Conservation (phyloP, 2,113 vertebrate species). For the Abramis brama region DNA sequence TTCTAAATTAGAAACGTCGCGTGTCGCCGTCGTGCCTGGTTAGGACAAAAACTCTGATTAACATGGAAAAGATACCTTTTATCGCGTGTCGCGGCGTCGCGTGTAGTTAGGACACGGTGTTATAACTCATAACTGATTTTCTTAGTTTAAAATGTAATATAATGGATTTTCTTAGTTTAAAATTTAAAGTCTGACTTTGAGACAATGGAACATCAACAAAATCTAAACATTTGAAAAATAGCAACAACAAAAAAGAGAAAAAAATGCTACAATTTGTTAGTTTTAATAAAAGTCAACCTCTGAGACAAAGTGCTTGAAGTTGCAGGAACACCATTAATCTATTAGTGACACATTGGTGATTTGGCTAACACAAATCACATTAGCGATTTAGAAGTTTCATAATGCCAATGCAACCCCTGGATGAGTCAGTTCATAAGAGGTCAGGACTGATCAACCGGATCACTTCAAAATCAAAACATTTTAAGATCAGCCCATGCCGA, state of each 20-base stretch:
- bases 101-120: too few relatives aligned
- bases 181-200: not conserved
- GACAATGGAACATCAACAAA: not conserved
- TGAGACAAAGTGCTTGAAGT: not conserved
- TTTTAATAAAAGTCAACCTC: not conserved
- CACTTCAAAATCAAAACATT: conserved; percentile 33
- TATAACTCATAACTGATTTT: not conserved
- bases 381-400: conserved; percentile 1
- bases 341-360: conserved; percentile 6
- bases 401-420: not conserved
- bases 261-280: not conserved
- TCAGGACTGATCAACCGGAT: conserved; percentile 11
- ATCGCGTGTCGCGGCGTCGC: too few relatives aligned
- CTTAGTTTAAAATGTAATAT: not conserved
- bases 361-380: not conserved
- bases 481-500: not conserved
- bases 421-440: not conserved
- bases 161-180: not conserved
- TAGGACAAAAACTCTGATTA: too few relatives aligned
- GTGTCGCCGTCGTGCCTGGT: too few relatives aligned
- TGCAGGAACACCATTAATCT: not conserved
- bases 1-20: too few relatives aligned
- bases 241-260: not conserved
- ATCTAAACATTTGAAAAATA: not conserved
- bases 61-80: too few relatives aligned